phyloP scores from a whole-genome alignment of 35 echinoderm and acorn worm species.

The Ophiothrix spiculata region DNA sequence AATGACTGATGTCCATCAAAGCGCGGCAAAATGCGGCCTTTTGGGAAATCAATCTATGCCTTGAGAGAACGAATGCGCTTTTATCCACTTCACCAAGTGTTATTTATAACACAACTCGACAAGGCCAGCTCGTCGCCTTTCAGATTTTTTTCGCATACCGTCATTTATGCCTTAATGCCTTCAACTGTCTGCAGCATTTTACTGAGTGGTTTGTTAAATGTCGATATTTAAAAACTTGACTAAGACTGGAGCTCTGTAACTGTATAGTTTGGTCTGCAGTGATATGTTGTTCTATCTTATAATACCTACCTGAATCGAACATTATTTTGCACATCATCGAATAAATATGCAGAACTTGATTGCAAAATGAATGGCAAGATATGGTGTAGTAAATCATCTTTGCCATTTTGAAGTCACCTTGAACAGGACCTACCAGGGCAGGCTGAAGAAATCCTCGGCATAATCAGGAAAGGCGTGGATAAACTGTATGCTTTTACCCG shows the following conservation, averaged over 20 bases:
- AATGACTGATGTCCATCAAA: conserved; percentile 11
- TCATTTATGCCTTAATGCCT: not conserved
- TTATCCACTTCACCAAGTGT: conserved; percentile 7
- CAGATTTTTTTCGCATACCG: not conserved
- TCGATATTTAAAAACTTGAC: not conserved
- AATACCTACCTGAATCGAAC: not conserved
- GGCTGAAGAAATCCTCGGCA: too few relatives aligned
- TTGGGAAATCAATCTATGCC: conserved; percentile 7
- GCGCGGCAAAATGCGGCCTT: not conserved
- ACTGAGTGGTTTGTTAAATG: not conserved
- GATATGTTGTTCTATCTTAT: not conserved
- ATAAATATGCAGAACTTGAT: not conserved
- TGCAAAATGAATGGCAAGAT: not conserved
- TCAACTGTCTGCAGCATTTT: not conserved
- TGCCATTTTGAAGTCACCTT: too few relatives aligned
- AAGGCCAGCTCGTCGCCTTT: not conserved
- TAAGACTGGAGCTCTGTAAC: not conserved
- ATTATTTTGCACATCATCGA: not conserved
- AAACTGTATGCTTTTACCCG: too few relatives aligned
- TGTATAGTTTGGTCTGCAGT: too few relatives aligned
- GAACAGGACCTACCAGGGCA: too few relatives aligned
- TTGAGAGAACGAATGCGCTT: conserved; percentile 8
- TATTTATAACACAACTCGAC: conserved; percentile 13
- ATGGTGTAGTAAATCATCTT: too few relatives aligned
- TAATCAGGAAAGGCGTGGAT: too few relatives aligned